Conservation (phyloP, 92 coral and sea anemone genomes). For the Paramuricea clavata region DNA sequence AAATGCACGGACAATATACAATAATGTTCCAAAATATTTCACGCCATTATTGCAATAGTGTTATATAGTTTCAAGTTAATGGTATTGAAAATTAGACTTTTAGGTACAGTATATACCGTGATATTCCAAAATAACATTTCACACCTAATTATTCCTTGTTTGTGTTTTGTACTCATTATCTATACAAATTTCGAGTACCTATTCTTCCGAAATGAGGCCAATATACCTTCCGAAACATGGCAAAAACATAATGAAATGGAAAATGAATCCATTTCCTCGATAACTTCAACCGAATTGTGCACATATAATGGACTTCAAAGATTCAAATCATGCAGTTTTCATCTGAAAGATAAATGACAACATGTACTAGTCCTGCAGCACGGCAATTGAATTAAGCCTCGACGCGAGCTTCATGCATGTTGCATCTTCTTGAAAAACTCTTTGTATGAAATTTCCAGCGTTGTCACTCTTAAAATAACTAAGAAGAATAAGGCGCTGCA, state of each 20-base stretch:
- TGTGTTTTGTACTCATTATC: background rate
- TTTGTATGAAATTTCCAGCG: background rate
- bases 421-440: background rate
- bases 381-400: too few species aligned
- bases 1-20: too few species aligned
- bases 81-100: too few species aligned
- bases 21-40: too few species aligned
- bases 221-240: background rate
- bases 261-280: background rate
- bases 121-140: background rate
- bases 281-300: background rate
- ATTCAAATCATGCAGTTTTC: background rate
- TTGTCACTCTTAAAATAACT: background rate
- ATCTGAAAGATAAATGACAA: too few species aligned
- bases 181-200: background rate
- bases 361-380: too few species aligned
- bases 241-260: background rate
- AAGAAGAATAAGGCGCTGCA: background rate
- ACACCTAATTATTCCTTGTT: conserved; percentile 2
- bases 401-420: too few species aligned
- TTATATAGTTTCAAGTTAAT: too few species aligned
- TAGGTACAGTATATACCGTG: too few species aligned
- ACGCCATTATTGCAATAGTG: too few species aligned
- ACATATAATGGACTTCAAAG: background rate
- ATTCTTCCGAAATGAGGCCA: background rate